Percentiles rank a stretch among this genome's conserved stretches.
Conservation (phyloP, 2,888 invertebrate genomes). For the Odontothrips loti region DNA sequence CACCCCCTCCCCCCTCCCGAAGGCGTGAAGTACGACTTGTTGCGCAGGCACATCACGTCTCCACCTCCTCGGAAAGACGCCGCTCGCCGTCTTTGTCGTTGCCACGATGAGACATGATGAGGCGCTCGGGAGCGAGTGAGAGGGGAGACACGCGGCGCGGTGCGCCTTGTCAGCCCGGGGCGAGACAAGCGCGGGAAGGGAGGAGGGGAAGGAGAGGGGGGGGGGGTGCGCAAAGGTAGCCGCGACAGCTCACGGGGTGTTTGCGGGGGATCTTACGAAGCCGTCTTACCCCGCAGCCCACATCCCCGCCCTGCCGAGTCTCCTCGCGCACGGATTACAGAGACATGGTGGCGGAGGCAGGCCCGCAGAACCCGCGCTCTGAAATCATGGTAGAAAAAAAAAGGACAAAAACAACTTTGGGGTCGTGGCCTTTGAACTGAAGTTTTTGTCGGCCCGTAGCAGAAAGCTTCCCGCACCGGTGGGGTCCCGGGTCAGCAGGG, state of each 20-base stretch:
- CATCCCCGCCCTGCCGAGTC: background rate
- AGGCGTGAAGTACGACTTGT: slow-evolving; percentile 4
- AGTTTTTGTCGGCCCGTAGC: too few relatives aligned
- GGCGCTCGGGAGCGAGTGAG: background rate
- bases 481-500: too few relatives aligned
- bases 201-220: too few relatives aligned
- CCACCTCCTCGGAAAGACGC: background rate
- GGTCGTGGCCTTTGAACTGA: background rate
- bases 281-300: background rate
- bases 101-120: background rate
- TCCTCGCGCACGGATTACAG: too few relatives aligned
- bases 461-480: too few relatives aligned
- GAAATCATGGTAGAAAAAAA: too few relatives aligned
- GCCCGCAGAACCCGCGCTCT: too few relatives aligned
- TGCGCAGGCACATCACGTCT: slow-evolving; percentile 12
- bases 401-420: background rate
- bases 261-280: too few relatives aligned
- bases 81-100: background rate
- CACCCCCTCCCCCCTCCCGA: background rate
- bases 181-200: background rate
- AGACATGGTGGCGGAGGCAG: too few relatives aligned
- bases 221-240: too few relatives aligned
- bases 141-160: too few relatives aligned
- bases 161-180: background rate
- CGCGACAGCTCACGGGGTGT: too few relatives aligned